Evolutionary conservation across 2,888 invertebrate genomes (phyloP), one percentile per base, ranked within the genome.

Genomic region (Spicauda simplicius): DNA sequence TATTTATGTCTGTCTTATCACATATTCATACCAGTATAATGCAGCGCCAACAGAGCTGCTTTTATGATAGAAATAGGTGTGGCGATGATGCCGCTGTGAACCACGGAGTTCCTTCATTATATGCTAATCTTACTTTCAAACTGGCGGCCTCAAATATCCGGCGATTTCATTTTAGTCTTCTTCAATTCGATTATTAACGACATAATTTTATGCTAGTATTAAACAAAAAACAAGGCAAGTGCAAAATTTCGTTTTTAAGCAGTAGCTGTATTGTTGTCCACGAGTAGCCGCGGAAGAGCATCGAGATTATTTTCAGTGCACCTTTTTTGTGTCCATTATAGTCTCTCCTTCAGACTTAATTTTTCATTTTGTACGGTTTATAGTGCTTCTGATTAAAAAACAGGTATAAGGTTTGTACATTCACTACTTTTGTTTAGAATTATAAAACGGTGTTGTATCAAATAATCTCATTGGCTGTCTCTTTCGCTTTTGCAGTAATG

Each of bases 271-370:
- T 59, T 59, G 48, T 59, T 30, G 59, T 50, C 25, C 25, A 2
- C 59, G 30, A 59, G n/a, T 20, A 45, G 45, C 45, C 48, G 58
- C 45, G 58, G 48, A 20, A 58, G 58, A 58, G 59, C 50, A 59
- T 50, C 59, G 59, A 59, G 59, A 59, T 50, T 50, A 50, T 50
- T 18, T 50, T 50, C 50, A 8, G 50, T 50, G 50, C 50, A 50
- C 48, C 30, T 59, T 50, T 59, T 59, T 59, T 50, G 59, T 59
- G 11, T 45, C 58, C 45, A 30, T 59, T 59, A 30, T 59, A 50
- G 50, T 50, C 48, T 59, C 30, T 12, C 48, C 59, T 59, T 50
- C 41, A 50, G 41, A 50, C 48, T 59, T 16, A 48, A 48, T 48
- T 59, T 50, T 59, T 59, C 50, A 59, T 16, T 50, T 59, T 59